A percentile compares a stretch with the other conserved stretches of the same genome.
These are phyloP conservation scores for Drosophila silvestris DNA, from an alignment of 2,888 invertebrate genomes.

Conservation along the genomic window DNA sequence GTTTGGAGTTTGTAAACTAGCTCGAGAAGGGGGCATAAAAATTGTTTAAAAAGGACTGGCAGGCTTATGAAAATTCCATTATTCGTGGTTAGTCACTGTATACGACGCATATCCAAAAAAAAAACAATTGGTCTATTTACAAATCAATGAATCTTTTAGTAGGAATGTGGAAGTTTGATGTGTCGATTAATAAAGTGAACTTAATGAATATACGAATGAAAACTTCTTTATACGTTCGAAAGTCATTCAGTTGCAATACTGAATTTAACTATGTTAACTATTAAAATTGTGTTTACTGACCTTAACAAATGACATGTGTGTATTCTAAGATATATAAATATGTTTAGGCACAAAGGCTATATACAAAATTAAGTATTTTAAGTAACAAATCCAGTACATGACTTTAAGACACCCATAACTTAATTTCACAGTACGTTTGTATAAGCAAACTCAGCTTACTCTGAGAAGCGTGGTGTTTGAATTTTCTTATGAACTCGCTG, in stretches of 20 bases:
- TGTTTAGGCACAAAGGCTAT: neutral
- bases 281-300: neutral
- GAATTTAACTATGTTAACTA: neutral
- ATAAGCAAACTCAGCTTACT: slow-evolving; percentile 1
- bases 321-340: neutral
- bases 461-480: slow-evolving; percentile 5
- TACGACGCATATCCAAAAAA: neutral
- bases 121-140: neutral
- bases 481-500: slow-evolving; percentile 11
- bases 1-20: slow-evolving; percentile 10
- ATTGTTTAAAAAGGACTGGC: neutral
- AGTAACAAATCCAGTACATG: neutral
- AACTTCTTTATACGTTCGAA: neutral
- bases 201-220: neutral
- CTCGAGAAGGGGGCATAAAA: neutral
- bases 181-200: neutral
- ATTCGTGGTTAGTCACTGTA: neutral
- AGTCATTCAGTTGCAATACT: neutral
- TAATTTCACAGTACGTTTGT: neutral
- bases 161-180: neutral
- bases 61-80: slow-evolving; percentile 1
- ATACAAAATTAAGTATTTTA: too few relatives aligned
- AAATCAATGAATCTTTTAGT: neutral
- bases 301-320: neutral
- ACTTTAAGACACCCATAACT: slow-evolving; percentile 11